Evolutionary conservation across 2,797 vertebrate genomes (phyloP).

Genomic region (Coregonus suidteri): DNA sequence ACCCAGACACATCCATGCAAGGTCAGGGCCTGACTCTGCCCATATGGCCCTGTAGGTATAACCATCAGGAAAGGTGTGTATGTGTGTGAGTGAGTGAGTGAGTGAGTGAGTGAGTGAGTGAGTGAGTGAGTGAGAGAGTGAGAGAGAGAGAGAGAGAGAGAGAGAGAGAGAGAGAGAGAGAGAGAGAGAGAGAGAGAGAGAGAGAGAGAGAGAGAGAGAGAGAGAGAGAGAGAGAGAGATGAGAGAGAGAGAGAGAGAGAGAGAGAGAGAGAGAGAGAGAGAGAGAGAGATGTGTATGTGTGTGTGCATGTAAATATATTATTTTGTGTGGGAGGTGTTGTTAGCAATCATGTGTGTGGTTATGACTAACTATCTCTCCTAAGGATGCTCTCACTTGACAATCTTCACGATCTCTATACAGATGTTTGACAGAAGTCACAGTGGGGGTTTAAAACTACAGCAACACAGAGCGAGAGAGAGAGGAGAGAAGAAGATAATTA

Average conservation of each 20-base stretch:
- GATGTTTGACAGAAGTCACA: conserved; percentile 59
- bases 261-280: not conserved
- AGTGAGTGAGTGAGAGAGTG: not conserved
- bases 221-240: not conserved
- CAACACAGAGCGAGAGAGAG: conserved; percentile 1
- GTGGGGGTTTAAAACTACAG: conserved; percentile 50
- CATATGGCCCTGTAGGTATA: not conserved
- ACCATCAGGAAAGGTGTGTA: not conserved
- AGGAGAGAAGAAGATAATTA: conserved; percentile 37
- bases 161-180: not conserved
- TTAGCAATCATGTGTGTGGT: conserved; percentile 7
- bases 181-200: not conserved
- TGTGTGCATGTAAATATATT: not conserved
- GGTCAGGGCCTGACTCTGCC: not conserved
- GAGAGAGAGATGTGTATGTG: not conserved
- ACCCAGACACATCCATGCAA: conserved; percentile 22
- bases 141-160: not conserved
- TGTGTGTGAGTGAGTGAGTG: not conserved
- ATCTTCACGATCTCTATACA: conserved; percentile 24
- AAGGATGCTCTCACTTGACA: conserved; percentile 51
- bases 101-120: not conserved
- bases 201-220: not conserved
- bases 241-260: not conserved
- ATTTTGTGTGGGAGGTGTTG: conserved; percentile 8
- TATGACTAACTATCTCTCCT: conserved; percentile 58